Evolutionary conservation across 1,140 invertebrate species (phyloP).

Genomic region (Cheumatopsyche charites): DNA sequence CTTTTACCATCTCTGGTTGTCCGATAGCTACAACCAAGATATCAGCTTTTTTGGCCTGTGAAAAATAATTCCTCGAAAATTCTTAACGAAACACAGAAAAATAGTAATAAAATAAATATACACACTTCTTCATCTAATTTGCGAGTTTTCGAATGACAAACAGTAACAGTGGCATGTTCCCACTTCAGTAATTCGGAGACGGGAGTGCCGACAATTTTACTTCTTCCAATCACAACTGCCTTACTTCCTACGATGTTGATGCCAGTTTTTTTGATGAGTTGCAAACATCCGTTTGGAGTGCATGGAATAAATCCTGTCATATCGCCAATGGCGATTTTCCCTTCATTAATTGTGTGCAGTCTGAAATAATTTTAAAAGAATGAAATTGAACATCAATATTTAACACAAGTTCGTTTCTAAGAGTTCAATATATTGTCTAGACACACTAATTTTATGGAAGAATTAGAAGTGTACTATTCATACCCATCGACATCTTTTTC

Average conservation of each 20-base stretch:
- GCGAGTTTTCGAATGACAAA: conserved; percentile 94
- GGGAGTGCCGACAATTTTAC: conserved; percentile 97
- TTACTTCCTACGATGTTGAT: conserved; percentile 80
- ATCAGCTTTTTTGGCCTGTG: conserved; percentile 80
- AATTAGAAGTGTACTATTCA: too few relatives aligned
- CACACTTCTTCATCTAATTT: conserved; percentile 80
- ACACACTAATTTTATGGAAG: too few relatives aligned
- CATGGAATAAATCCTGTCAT: conserved; percentile 88
- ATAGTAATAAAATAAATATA: conserved; percentile 42
- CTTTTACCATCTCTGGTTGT: conserved; percentile 88
- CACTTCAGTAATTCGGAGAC: conserved; percentile 94
- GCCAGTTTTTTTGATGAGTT: conserved; percentile 86
- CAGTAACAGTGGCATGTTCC: conserved; percentile 95
- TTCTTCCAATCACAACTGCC: conserved; percentile 94
- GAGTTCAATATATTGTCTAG: too few relatives aligned
- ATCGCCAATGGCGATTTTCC: conserved; percentile 84
- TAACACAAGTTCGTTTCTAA: too few relatives aligned
- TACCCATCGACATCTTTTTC: conserved; percentile 96
- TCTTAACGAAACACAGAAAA: too few relatives aligned
- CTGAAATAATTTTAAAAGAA: conserved; percentile 56
- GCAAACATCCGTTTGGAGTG: conserved; percentile 91
- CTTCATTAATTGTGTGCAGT: conserved; percentile 89
- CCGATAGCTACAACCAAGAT: conserved; percentile 97
- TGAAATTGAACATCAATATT: conserved; percentile 1
- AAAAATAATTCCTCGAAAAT: too few relatives aligned